Percentiles rank a stretch among this genome's conserved stretches.
These are phyloP conservation scores for Ctenosaura bakeri DNA, from an alignment of 2,797 vertebrate species.

Conservation along the genomic window DNA sequence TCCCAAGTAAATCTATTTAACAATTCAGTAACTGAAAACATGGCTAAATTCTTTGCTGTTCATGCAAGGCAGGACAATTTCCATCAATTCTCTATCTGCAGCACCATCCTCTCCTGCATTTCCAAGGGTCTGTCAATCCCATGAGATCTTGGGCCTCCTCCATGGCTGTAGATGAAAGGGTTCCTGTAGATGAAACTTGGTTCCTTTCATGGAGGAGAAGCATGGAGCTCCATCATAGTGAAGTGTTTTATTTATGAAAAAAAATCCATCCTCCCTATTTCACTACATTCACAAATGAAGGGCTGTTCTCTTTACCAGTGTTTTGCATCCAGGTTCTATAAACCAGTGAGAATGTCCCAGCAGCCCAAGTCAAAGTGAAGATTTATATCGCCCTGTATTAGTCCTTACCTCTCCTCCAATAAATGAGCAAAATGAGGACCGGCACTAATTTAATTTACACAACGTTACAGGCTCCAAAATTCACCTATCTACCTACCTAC, in stretches of 20 bases:
- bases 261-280: not conserved
- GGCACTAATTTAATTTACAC: not conserved
- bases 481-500: too few species aligned
- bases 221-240: not conserved
- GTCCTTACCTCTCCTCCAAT: not conserved
- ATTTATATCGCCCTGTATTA: not conserved
- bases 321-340: not conserved
- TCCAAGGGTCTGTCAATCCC: too few species aligned
- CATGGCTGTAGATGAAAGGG: too few species aligned
- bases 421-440: not conserved
- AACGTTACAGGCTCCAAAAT: too few species aligned
- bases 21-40: not conserved
- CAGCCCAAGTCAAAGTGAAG: not conserved
- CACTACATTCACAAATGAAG: not conserved
- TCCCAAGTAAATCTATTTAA: not conserved
- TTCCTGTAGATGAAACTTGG: too few species aligned
- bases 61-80: not conserved
- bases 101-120: not conserved
- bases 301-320: not conserved
- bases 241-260: not conserved
- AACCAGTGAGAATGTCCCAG: too few species aligned
- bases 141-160: too few species aligned
- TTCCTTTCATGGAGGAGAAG: not conserved
- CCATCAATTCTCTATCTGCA: not conserved
- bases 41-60: not conserved